A percentile compares a stretch with the other conserved stretches of the same genome.
phyloP scores from a whole-genome alignment of 2,113 vertebrate genomes.

The Melospiza georgiana region DNA sequence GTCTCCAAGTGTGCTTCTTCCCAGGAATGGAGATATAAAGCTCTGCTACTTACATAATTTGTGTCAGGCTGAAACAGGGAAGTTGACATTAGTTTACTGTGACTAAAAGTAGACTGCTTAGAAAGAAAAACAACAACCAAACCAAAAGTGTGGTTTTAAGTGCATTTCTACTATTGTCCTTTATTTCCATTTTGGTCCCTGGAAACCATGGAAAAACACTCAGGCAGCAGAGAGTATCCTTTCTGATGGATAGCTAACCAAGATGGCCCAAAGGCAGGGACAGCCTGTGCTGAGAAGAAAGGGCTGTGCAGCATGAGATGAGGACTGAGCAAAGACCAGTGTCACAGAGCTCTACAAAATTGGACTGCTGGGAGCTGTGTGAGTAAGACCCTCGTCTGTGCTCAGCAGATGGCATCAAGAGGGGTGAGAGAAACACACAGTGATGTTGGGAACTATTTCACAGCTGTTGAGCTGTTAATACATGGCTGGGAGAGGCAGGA shows the following conservation, averaged over 20 bases:
- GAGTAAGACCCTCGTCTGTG: fast-evolving
- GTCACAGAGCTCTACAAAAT: background rate
- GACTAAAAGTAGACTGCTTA: background rate
- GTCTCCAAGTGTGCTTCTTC: fast-evolving
- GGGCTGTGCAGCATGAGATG: background rate
- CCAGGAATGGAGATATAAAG: background rate
- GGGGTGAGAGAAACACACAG: background rate
- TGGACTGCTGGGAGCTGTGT: background rate
- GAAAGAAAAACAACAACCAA: background rate
- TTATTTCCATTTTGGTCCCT: background rate
- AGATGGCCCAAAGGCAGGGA: background rate
- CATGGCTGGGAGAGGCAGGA: background rate
- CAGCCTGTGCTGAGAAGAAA: background rate
- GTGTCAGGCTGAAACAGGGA: background rate
- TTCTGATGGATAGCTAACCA: background rate
- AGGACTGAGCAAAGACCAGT: background rate
- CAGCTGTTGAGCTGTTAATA: background rate
- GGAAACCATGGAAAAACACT: background rate
- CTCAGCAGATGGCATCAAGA: background rate
- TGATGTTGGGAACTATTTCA: background rate
- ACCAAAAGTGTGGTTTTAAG: background rate
- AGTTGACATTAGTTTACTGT: background rate
- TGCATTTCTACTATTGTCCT: background rate
- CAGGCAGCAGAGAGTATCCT: background rate
- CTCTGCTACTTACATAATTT: background rate